Evolutionary conservation across 2,888 invertebrate genomes (phyloP).

Genomic region (Petrolisthes manimaculis): DNA sequence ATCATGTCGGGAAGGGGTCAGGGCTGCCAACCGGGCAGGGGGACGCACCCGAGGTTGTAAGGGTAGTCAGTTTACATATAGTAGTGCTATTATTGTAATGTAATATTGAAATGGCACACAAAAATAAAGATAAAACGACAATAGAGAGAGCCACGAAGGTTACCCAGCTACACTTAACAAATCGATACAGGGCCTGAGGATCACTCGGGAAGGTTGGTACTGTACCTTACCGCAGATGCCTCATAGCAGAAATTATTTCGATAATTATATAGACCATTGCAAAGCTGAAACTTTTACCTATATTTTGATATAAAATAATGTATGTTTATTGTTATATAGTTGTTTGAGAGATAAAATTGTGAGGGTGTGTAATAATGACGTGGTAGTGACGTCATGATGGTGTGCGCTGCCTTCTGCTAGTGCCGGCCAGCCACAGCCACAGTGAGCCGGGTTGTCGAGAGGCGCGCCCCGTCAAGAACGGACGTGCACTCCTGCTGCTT

Average conservation of each 20-base stretch:
- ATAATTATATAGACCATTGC: neutral
- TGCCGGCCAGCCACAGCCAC: conserved; percentile 43
- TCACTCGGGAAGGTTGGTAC: conserved; percentile 55
- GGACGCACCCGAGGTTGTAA: neutral
- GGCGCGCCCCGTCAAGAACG: conserved; percentile 54
- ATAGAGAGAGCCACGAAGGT: conserved; percentile 49
- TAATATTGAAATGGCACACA: conserved; percentile 29
- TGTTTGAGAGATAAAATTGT: neutral
- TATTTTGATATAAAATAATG: neutral
- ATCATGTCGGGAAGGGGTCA: neutral
- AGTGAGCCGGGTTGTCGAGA: conserved; percentile 50
- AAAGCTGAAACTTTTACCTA: too few species aligned
- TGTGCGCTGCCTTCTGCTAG: neutral
- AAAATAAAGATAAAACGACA: conserved; percentile 26
- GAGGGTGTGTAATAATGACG: conserved; percentile 18
- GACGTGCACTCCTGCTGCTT: conserved; percentile 54
- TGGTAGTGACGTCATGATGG: conserved; percentile 15
- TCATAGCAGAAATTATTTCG: neutral
- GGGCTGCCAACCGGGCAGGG: neutral
- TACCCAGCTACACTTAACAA: conserved; percentile 51
- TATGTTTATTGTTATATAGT: neutral
- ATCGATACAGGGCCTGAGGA: conserved; percentile 52
- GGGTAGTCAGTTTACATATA: neutral
- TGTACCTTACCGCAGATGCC: neutral
- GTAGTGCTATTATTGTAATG: conserved; percentile 7